Evolutionary conservation across 2,888 invertebrate genomes (phyloP), one percentile per base, ranked within the genome.

Genomic region (Pseudolycoriella hygida): DNA sequence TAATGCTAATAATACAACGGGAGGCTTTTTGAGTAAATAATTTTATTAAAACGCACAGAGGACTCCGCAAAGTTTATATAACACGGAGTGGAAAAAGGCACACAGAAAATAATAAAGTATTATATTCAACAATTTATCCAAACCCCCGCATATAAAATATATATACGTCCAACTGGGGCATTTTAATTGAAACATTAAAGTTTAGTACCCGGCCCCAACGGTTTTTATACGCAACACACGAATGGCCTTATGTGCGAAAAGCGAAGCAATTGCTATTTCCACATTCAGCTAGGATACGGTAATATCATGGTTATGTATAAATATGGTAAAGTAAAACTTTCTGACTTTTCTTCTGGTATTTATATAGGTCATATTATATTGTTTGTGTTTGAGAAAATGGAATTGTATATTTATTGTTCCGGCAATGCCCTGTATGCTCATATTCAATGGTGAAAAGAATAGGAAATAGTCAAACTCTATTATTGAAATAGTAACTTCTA

Each of bases 131-230:
- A 25, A 25, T 25, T 25, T 25, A 25, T 25, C 25, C 25, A 25
- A 25, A 25, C 25, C 25, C 25, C 25, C 25, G 25, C 25, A 25
- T 25, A 25, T 25, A 25, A 25, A 25, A 8, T 25, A 25, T 25
- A 39, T 39, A 48, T 49, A 47, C 44, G 49, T 44, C 48, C 45
- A 44, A 44, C 45, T 46, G 37, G 48, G 48, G 47, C 55, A 53
- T 55, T 57, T 57, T 60, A 60, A 57, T 60, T 60, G 60, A 57
- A 57, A 58, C 57, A 58, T 58, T 58, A 56, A 57, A 57, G 56
- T 57, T 58, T 55, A 57, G 57, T 59, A 56, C 53, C 52, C n/a
- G 42, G 15, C 39, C 39, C n/a, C 39, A 39, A 17, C 11, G 39
- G 39, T 39, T 39, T 39, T 39, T 39, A 14, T 39, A 39, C 15